Evolutionary conservation across 2,888 invertebrate genomes (phyloP).

Genomic region (Philopedon plagiatum): DNA sequence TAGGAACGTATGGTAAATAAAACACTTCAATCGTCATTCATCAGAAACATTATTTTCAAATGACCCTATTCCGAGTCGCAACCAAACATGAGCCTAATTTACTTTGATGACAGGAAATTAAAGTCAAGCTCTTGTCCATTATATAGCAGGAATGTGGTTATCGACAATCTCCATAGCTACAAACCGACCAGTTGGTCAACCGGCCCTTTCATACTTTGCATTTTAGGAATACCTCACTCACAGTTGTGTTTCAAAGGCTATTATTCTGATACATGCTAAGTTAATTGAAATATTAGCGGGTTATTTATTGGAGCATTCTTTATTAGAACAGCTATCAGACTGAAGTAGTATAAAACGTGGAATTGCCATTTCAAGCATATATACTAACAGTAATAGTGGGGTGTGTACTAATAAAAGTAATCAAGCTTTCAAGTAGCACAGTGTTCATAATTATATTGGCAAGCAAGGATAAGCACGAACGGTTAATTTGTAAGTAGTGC

Average conservation of each 20-base stretch:
- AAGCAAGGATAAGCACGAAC: too few relatives aligned
- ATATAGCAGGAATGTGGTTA: conserved; percentile 63
- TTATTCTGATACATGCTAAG: background rate
- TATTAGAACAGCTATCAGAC: too few relatives aligned
- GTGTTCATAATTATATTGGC: too few relatives aligned
- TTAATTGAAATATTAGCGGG: background rate
- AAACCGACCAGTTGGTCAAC: background rate
- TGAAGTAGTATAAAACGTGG: too few relatives aligned
- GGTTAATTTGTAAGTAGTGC: too few relatives aligned
- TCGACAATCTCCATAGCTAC: conserved; percentile 52
- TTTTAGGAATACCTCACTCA: background rate
- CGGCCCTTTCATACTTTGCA: background rate
- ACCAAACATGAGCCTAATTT: conserved; percentile 8
- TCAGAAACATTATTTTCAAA: too few relatives aligned
- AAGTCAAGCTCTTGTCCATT: conserved; percentile 66
- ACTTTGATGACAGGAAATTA: conserved; percentile 64
- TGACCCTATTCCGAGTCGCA: background rate
- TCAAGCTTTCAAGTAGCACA: too few relatives aligned
- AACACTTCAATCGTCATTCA: too few relatives aligned
- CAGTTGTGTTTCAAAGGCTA: background rate
- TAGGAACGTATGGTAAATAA: too few relatives aligned
- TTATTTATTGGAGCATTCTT: background rate
- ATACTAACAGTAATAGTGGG: too few relatives aligned
- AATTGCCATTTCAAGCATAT: too few relatives aligned
- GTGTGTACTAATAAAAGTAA: too few relatives aligned